phyloP scores from a whole-genome alignment of 2,888 invertebrate species.

The Cerceris rybyensis region DNA sequence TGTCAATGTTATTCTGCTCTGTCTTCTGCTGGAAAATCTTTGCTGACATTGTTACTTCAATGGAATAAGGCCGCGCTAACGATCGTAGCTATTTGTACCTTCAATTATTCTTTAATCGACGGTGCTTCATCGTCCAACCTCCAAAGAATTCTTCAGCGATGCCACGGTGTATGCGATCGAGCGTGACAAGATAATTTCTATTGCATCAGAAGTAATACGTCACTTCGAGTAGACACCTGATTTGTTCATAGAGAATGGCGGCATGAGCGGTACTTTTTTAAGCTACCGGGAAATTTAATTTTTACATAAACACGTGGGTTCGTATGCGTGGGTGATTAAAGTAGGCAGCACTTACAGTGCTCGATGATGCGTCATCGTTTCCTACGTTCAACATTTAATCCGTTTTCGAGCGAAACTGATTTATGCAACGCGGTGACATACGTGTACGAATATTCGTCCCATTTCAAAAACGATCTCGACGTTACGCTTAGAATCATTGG shows the following conservation, averaged over 20 bases:
- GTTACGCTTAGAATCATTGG: too few species aligned
- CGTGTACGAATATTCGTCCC: too few species aligned
- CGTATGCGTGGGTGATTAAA: slow-evolving; percentile 42
- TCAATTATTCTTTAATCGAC: too few species aligned
- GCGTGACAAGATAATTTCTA: slow-evolving; percentile 13
- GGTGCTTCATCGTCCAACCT: not conserved
- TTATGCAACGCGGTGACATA: not conserved
- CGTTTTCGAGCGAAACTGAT: slow-evolving; percentile 47
- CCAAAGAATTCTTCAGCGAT: not conserved
- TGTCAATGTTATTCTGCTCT: too few species aligned
- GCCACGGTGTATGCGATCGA: not conserved
- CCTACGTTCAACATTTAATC: slow-evolving; percentile 50
- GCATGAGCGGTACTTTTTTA: slow-evolving; percentile 29
- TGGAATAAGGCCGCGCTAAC: too few species aligned
- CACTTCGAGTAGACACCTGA: slow-evolving; percentile 27
- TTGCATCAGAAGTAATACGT: slow-evolving; percentile 16
- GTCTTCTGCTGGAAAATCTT: too few species aligned
- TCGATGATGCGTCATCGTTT: slow-evolving; percentile 61
- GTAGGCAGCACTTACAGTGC: slow-evolving; percentile 59
- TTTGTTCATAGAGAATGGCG: slow-evolving; percentile 26
- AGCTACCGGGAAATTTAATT: slow-evolving; percentile 37
- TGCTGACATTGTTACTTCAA: too few species aligned
- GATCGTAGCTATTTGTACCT: too few species aligned
- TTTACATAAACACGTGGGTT: slow-evolving; percentile 46
- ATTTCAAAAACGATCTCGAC: too few species aligned